phyloP scores from a whole-genome alignment of 2,888 invertebrate species.

The Rhagonycha lutea region DNA sequence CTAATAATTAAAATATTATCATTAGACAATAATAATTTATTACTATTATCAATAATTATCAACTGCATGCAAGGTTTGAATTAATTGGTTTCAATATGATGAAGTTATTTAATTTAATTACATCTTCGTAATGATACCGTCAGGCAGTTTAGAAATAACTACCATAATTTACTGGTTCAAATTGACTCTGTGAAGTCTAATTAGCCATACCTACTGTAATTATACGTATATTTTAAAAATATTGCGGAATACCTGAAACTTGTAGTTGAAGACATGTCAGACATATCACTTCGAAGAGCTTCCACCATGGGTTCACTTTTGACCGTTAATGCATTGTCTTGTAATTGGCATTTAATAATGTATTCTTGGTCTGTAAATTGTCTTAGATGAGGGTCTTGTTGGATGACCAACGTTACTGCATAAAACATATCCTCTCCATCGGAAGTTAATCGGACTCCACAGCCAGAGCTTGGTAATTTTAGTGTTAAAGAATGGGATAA shows the following conservation, averaged over 20 bases:
- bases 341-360: conserved; percentile 64
- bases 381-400: conserved; percentile 75
- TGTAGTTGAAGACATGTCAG: background rate
- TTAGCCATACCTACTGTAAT: background rate
- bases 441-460: conserved; percentile 68
- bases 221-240: background rate
- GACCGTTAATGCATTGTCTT: conserved; percentile 60
- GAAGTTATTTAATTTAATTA: background rate
- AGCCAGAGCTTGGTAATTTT: conserved; percentile 65
- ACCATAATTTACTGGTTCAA: background rate
- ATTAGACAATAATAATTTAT: background rate
- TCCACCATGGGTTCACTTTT: conserved; percentile 61
- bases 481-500: conserved; percentile 44
- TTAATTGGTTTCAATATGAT: background rate
- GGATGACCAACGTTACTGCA: conserved; percentile 69
- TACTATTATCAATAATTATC: background rate
- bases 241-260: background rate
- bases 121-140: background rate
- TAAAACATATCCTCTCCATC: conserved; percentile 63
- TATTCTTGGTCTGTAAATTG: conserved; percentile 74
- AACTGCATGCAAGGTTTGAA: background rate
- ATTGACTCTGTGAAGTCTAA: background rate
- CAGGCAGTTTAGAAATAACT: background rate
- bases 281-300: conserved; percentile 54
- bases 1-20: conserved; percentile 51